Percentiles rank a stretch among this genome's conserved stretches.
Conservation (phyloP, 2,113 vertebrate genomes). For the Anoura caudifer region DNA sequence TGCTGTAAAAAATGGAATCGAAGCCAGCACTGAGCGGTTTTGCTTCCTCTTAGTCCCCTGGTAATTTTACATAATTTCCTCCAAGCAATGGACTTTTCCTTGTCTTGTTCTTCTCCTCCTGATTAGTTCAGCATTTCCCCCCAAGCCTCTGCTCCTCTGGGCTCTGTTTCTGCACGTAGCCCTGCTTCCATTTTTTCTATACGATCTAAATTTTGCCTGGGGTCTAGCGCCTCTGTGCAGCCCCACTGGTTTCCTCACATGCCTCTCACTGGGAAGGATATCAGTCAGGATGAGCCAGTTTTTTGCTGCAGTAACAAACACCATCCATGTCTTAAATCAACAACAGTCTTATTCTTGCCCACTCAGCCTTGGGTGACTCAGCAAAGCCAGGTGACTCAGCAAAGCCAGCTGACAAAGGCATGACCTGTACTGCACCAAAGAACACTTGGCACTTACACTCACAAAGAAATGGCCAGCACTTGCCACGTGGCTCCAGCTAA, state of each 20-base stretch:
- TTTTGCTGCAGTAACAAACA: neutral
- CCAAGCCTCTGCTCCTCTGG: neutral
- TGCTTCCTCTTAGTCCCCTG: neutral
- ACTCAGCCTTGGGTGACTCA: neutral
- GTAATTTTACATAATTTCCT: neutral
- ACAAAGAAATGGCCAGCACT: neutral
- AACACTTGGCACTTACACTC: no score
- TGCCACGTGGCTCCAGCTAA: neutral
- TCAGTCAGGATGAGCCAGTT: neutral
- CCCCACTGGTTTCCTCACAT: neutral
- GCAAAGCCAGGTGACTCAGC: neutral
- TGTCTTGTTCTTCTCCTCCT: neutral
- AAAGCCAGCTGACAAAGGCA: neutral
- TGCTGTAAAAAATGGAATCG: neutral
- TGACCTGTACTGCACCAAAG: accelerated
- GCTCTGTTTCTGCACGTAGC: neutral
- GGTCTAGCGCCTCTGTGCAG: neutral
- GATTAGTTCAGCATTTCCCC: neutral
- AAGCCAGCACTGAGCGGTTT: neutral
- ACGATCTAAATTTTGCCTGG: neutral
- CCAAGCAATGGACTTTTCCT: neutral
- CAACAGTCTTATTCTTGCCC: neutral
- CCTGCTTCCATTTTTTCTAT: neutral
- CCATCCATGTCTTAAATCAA: neutral
- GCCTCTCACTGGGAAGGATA: neutral